These are phyloP conservation scores for Nanorana parkeri DNA, from an alignment of 2,113 vertebrate genomes.

Conservation along the genomic window DNA sequence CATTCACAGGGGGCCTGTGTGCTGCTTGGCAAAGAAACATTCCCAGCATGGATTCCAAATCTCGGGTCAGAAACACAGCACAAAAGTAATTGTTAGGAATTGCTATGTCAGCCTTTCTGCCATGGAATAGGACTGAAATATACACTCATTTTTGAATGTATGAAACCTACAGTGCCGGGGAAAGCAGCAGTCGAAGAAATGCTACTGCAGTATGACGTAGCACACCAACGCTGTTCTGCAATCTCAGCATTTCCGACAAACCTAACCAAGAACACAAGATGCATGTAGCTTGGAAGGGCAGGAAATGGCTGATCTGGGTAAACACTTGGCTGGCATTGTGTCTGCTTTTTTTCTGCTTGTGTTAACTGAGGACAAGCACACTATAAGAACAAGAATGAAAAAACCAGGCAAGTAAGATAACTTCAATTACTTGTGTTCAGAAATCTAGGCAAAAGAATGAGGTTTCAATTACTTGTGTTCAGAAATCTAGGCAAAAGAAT, in stretches of 20 bases:
- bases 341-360: slow-evolving; percentile 15
- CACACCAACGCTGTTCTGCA: background rate
- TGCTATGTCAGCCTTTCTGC: background rate
- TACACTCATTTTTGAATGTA: background rate
- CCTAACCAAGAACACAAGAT: background rate
- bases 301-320: slow-evolving; percentile 32
- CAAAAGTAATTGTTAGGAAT: slow-evolving; percentile 24
- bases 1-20: background rate
- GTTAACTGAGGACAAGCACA: slow-evolving; percentile 33
- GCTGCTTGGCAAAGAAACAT: slow-evolving; percentile 9
- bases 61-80: background rate
- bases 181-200: background rate
- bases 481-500: no score
- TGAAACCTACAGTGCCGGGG: background rate
- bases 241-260: slow-evolving; percentile 6
- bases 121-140: background rate
- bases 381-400: background rate
- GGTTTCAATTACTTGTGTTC: no score
- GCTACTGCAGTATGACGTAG: slow-evolving; percentile 26
- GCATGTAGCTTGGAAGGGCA: background rate
- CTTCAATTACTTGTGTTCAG: no score
- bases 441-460: no score
- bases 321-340: slow-evolving; percentile 16
- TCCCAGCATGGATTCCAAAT: slow-evolving; percentile 3
- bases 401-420: no score